Percentiles rank a stretch among this genome's conserved stretches.
Evolutionary conservation across 2,888 invertebrate genomes (phyloP).

Genomic region (Clanis bilineata): DNA sequence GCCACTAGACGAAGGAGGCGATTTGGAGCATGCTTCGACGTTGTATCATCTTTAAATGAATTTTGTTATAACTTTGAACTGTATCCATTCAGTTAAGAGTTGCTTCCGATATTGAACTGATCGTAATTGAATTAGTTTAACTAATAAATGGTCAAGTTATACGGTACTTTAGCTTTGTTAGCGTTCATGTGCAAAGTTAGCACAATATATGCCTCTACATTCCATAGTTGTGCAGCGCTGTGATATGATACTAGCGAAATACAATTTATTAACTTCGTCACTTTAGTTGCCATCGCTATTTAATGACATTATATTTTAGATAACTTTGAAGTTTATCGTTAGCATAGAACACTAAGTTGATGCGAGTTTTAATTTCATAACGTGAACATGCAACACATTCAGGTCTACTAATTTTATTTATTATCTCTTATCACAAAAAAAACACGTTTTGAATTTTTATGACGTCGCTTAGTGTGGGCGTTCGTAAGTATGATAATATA

Average conservation of each 20-base stretch:
- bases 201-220: background rate
- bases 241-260: conserved; percentile 6
- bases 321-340: background rate
- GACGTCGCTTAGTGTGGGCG: too few species aligned
- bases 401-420: too few species aligned
- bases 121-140: conserved; percentile 11
- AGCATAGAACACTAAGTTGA: background rate
- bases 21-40: too few species aligned
- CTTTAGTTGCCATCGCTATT: background rate
- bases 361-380: too few species aligned
- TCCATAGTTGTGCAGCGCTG: background rate
- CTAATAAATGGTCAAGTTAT: conserved; percentile 14
- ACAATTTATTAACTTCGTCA: conserved; percentile 14
- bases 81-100: background rate
- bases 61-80: background rate
- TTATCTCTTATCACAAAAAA: too few species aligned
- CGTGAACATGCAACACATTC: too few species aligned
- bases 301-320: background rate
- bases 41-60: background rate
- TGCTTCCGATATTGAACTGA: conserved; percentile 8
- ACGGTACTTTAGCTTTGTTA: conserved; percentile 14
- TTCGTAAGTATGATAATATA: too few species aligned
- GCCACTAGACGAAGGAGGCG: too few species aligned
- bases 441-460: too few species aligned
- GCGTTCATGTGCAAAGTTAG: conserved; percentile 6